Evolutionary conservation across 2,797 vertebrate genomes (phyloP).

Genomic region (Gallinago nigripennis): DNA sequence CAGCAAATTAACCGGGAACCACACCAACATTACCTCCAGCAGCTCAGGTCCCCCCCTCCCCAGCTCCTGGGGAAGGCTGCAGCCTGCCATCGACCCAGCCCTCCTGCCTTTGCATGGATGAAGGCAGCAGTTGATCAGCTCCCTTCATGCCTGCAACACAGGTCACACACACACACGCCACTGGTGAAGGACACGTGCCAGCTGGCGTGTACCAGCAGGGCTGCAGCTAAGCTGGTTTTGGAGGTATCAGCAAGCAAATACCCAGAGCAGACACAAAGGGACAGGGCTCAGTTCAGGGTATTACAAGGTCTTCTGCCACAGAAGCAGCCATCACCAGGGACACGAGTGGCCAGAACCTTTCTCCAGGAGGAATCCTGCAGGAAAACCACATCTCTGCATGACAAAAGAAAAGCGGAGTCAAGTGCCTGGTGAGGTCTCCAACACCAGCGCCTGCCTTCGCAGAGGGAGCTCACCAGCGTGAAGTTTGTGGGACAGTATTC

Average conservation of each 20-base stretch:
- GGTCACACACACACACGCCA: neutral
- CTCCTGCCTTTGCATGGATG: neutral
- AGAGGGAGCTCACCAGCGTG: neutral
- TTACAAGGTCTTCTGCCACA: neutral
- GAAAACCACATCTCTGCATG: neutral
- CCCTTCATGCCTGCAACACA: neutral
- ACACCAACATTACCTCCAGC: too few species aligned
- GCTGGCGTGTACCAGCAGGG: neutral
- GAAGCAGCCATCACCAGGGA: neutral
- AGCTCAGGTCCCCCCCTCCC: accelerated
- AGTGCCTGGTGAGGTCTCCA: neutral
- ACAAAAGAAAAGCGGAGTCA: neutral
- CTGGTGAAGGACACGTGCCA: neutral
- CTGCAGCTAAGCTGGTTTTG: neutral
- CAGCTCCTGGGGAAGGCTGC: neutral
- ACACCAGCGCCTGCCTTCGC: neutral
- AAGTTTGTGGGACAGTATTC: neutral
- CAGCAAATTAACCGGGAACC: neutral
- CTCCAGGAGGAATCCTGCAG: neutral
- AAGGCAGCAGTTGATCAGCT: neutral
- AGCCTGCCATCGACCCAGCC: neutral
- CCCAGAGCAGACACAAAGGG: neutral
- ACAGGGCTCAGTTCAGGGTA: neutral
- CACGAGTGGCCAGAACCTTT: accelerated
- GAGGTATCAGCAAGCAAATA: neutral